Evolutionary conservation across 1,140 invertebrate genomes (phyloP), one percentile per base, ranked within the genome.

Genomic region (Helicoverpa zea): DNA sequence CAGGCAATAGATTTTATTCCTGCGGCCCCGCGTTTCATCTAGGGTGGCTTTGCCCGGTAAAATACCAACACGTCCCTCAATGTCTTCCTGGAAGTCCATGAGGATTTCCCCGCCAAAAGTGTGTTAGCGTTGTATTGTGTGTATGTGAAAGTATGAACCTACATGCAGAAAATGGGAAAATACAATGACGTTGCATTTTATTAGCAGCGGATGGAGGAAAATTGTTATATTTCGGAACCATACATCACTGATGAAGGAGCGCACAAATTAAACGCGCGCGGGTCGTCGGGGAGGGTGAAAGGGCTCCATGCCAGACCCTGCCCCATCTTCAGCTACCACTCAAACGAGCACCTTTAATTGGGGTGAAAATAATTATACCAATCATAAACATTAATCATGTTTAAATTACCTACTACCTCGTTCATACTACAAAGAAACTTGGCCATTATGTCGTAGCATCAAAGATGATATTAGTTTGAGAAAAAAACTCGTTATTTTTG

Each of bases 301-400:
- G 43, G 63, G 35, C 63, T 29, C 10, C n/a, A n/a, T 18, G 63
- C 43, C 64, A 49, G 43, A 23, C 64, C 64, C 16, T 13, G 66
- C 68, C 30, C 68, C 70, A 12, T 73, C 70, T 58, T 58, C 52
- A 72, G 52, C 47, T 30, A 58, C 52, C 68, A 73, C 70, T 58
- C 54, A 35, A 56, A 58, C 54, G 30, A 73, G 70, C 54, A 73
- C 70, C 70, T 73, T 58, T 73, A 73, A 73, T 73, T 73, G 70
- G 47, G 70, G 70, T 73, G 70, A 73, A 73, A 73, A 73, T 73
- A 73, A 73, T 73, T 73, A 73, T 54, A 54, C 68, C 68, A 72
- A 54, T 72, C 51, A 72, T 73, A 73, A 43, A 56, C 70, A 73
- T 73, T 73, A 73, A 73, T 73, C 70, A 73, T 73, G 3, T 12